A percentile compares a stretch with the other conserved stretches of the same genome.
Conservation (phyloP, 2,888 invertebrate genomes). For the Pyrochroa serraticornis region DNA sequence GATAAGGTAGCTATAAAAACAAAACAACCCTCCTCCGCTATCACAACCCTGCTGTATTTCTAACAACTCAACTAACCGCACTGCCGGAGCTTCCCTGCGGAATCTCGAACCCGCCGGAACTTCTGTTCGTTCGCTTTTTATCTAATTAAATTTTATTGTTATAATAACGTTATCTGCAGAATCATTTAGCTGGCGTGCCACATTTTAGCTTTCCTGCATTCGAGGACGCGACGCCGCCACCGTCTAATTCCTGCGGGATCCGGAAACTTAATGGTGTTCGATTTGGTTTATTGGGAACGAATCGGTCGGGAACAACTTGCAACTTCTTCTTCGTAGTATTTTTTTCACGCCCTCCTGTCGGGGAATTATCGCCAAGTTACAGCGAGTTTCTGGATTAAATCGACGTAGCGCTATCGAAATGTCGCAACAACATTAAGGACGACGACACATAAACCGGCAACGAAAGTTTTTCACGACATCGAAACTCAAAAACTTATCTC, state of each 20-base stretch:
- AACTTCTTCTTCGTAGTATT: too few species aligned
- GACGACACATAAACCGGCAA: too few species aligned
- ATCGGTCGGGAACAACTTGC: too few species aligned
- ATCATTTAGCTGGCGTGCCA: conserved; percentile 20
- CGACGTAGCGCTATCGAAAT: too few species aligned
- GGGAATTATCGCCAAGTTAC: too few species aligned
- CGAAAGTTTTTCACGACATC: too few species aligned
- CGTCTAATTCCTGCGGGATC: not conserved
- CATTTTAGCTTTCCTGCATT: not conserved
- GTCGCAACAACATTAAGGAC: too few species aligned
- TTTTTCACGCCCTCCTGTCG: too few species aligned
- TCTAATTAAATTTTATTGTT: conserved; percentile 32
- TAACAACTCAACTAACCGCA: conserved; percentile 47
- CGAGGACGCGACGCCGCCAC: not conserved
- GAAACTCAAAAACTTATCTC: too few species aligned
- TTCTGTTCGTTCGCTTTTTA: conserved; percentile 24
- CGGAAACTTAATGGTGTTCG: too few species aligned
- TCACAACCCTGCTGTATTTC: conserved; percentile 42
- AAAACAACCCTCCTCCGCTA: conserved; percentile 46
- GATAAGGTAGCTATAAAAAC: conserved; percentile 49
- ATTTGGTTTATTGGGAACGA: too few species aligned
- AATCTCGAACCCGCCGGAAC: not conserved
- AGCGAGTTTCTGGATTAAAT: too few species aligned
- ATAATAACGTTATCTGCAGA: conserved; percentile 30
- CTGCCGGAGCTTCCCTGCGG: conserved; percentile 15